phyloP scores from a whole-genome alignment of 92 coral and sea anemone species.

The Parazoanthus darwini region DNA sequence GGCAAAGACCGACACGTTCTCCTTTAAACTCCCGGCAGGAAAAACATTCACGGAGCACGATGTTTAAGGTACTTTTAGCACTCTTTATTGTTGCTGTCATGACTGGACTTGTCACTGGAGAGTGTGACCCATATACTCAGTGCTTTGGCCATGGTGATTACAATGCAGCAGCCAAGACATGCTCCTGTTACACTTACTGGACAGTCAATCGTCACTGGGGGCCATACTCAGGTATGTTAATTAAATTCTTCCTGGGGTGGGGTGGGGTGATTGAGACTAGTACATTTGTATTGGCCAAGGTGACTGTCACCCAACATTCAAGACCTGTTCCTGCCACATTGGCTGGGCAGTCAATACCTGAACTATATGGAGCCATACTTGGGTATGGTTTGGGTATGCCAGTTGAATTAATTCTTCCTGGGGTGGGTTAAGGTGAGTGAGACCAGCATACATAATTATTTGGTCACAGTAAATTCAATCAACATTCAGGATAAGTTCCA shows the following conservation, averaged over 20 bases:
- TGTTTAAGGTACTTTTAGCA: conserved; percentile 2
- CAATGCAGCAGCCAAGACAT: conserved; percentile 56
- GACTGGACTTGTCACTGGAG: conserved; percentile 28
- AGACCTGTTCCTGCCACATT: conserved; percentile 57
- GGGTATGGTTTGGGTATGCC: too few species aligned
- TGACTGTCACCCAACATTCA: conserved; percentile 14
- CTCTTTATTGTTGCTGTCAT: neutral
- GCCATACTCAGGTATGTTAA: conserved; percentile 32
- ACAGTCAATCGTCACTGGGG: conserved; percentile 48
- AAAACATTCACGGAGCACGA: neutral
- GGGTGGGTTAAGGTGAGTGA: too few species aligned
- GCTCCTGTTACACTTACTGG: conserved; percentile 47
- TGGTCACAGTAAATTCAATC: too few species aligned
- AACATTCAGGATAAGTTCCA: too few species aligned
- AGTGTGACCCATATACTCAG: conserved; percentile 69
- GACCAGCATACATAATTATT: too few species aligned
- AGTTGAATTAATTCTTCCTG: too few species aligned
- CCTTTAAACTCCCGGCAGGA: too few species aligned
- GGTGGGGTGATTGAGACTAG: neutral
- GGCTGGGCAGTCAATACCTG: neutral
- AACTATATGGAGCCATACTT: too few species aligned
- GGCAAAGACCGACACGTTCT: too few species aligned
- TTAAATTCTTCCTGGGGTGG: too few species aligned
- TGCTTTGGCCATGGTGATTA: conserved; percentile 85
- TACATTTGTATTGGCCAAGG: too few species aligned